These are phyloP conservation scores for Sinonovacula constricta DNA, from an alignment of 1,140 invertebrate genomes.

Conservation along the genomic window DNA sequence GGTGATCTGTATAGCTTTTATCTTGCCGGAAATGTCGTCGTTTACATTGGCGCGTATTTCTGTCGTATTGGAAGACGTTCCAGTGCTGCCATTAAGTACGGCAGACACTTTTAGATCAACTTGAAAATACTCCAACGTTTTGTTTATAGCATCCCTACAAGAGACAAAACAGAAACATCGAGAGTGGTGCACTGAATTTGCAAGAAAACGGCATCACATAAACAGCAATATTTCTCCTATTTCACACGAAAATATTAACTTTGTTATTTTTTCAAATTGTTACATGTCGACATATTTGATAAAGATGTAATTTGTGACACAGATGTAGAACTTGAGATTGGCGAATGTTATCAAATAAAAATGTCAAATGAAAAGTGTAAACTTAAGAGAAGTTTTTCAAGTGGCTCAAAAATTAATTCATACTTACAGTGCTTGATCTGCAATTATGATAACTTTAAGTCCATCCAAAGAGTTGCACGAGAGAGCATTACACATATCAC, in stretches of 20 bases:
- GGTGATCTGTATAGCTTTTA: not conserved
- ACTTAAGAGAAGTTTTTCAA: too few species aligned
- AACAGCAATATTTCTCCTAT: not conserved
- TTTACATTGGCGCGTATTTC: conserved; percentile 27
- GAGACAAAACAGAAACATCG: not conserved
- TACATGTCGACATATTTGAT: not conserved
- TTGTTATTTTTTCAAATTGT: not conserved
- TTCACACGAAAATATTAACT: not conserved
- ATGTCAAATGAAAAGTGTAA: too few species aligned
- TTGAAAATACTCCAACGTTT: conserved; percentile 26
- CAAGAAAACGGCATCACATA: not conserved
- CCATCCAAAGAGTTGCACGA: too few species aligned
- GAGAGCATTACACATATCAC: too few species aligned
- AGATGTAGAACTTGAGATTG: too few species aligned
- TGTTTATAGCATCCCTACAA: conserved; percentile 20
- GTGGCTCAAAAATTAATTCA: too few species aligned
- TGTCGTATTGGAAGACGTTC: not conserved
- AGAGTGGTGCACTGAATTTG: not conserved
- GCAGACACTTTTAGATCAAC: conserved; percentile 1
- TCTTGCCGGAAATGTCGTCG: conserved; percentile 24
- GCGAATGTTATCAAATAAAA: too few species aligned
- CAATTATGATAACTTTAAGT: too few species aligned
- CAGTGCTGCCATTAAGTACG: conserved; percentile 1
- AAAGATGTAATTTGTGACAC: too few species aligned
- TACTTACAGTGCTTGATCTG: too few species aligned